Percentiles rank a stretch among this genome's conserved stretches.
These are phyloP conservation scores for Centruroides sculpturatus DNA, from an alignment of 1,140 invertebrate species.

Conservation along the genomic window DNA sequence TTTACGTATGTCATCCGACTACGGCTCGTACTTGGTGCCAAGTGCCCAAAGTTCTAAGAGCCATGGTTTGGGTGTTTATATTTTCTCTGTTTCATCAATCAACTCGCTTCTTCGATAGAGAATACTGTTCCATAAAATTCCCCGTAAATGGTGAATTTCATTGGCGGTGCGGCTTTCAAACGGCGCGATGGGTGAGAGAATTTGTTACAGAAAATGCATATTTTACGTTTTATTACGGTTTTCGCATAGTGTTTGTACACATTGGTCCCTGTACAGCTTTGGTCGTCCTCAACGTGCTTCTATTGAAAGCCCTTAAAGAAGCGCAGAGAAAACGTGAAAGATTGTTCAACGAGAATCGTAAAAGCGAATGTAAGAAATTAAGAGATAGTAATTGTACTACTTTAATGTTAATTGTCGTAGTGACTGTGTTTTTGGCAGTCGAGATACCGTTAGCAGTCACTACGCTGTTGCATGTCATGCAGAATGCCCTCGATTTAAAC, in stretches of 20 bases:
- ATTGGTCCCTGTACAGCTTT: constrained; percentile 73
- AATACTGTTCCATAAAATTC: constrained; percentile 33
- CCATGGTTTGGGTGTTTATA: constrained; percentile 54
- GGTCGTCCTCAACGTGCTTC: constrained; percentile 71
- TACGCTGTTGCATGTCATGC: constrained; percentile 67
- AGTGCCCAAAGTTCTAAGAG: constrained; percentile 59
- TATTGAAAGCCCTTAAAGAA: constrained; percentile 66
- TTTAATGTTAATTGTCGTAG: constrained; percentile 87
- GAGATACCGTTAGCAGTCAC: constrained; percentile 83
- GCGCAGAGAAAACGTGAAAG: constrained; percentile 64
- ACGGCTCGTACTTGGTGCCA: constrained; percentile 73
- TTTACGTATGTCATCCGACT: constrained; percentile 79
- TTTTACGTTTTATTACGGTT: constrained; percentile 62
- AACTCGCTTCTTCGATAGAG: constrained; percentile 57
- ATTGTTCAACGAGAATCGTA: constrained; percentile 68
- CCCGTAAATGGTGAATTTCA: constrained; percentile 42
- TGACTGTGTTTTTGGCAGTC: constrained; percentile 75
- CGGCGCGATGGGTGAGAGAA: constrained; percentile 46
- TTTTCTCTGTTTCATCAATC: constrained; percentile 61
- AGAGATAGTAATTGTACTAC: constrained; percentile 83
- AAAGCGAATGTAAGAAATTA: constrained; percentile 64
- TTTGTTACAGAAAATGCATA: constrained; percentile 50
- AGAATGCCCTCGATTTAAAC: constrained; percentile 36
- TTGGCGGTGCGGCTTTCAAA: constrained; percentile 1
- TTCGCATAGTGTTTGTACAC: constrained; percentile 80